A percentile compares a stretch with the other conserved stretches of the same genome.
Conservation (phyloP, 1,140 invertebrate species). For the Leguminivora glycinivorella region DNA sequence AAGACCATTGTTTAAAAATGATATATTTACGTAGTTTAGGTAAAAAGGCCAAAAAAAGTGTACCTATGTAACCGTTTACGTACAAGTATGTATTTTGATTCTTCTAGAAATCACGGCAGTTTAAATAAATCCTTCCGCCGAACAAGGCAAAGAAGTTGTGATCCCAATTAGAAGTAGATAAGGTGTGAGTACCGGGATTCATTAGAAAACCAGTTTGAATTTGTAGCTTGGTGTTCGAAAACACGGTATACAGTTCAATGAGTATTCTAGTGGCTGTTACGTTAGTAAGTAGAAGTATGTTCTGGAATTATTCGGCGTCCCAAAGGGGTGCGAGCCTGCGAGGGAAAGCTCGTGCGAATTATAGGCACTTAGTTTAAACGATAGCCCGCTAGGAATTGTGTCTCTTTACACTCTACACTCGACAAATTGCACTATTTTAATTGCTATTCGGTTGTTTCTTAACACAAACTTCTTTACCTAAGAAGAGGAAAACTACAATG, state of each 20-base stretch:
- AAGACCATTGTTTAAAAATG: too few species aligned
- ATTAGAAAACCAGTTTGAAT: too few species aligned
- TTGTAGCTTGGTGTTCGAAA: too few species aligned
- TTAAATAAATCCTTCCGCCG: background rate
- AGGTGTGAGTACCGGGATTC: background rate
- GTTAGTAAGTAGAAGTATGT: constrained; percentile 38
- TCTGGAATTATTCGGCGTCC: constrained; percentile 64
- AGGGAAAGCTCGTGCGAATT: constrained; percentile 71
- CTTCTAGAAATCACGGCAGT: too few species aligned
- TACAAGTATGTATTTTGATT: too few species aligned
- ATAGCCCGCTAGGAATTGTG: constrained; percentile 59
- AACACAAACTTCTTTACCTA: background rate
- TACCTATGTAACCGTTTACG: too few species aligned
- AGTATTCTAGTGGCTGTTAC: too few species aligned
- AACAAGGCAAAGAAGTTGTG: background rate
- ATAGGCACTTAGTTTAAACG: constrained; percentile 74
- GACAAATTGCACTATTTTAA: constrained; percentile 48
- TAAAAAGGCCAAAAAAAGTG: too few species aligned
- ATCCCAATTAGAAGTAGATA: constrained; percentile 23
- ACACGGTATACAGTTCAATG: too few species aligned
- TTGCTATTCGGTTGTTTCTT: constrained; percentile 30
- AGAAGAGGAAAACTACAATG: too few species aligned
- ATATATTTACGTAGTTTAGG: too few species aligned
- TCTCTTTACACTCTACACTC: constrained; percentile 56
- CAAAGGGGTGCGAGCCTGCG: constrained; percentile 47